Evolutionary conservation across 2,888 invertebrate genomes (phyloP).

Genomic region (Dynastes grantii): DNA sequence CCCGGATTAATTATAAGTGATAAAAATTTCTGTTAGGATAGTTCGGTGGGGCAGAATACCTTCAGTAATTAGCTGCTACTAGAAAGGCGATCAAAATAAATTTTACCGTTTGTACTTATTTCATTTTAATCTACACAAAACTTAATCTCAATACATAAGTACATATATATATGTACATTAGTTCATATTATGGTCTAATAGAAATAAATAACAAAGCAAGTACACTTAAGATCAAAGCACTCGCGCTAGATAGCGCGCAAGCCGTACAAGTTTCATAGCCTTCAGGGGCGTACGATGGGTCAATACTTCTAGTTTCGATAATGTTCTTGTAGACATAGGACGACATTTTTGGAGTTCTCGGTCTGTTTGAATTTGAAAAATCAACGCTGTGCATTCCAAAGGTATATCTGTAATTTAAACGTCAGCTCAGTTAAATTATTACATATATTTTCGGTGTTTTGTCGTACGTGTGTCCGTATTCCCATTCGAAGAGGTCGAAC

Average conservation of each 20-base stretch:
- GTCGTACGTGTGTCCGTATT: constrained; percentile 78
- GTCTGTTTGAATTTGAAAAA: constrained; percentile 71
- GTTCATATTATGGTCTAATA: background rate
- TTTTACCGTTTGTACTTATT: too few relatives aligned
- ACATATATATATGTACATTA: too few relatives aligned
- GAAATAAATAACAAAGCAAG: constrained; percentile 10
- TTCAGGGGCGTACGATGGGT: constrained; percentile 18
- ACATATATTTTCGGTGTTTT: background rate
- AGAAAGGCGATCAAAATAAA: too few relatives aligned
- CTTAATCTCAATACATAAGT: too few relatives aligned
- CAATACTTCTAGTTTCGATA: constrained; percentile 65
- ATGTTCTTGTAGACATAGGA: constrained; percentile 72
- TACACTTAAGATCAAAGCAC: background rate
- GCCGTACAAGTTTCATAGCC: constrained; percentile 66
- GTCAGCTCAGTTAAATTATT: background rate
- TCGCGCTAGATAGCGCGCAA: background rate
- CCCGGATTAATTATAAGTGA: too few relatives aligned
- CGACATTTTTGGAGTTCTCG: constrained; percentile 77
- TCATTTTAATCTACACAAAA: too few relatives aligned
- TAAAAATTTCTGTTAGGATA: too few relatives aligned
- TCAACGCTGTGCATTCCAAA: constrained; percentile 81
- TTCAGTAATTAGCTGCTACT: too few relatives aligned
- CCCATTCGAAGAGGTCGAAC: constrained; percentile 84
- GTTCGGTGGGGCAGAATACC: too few relatives aligned
- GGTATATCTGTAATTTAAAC: constrained; percentile 7